phyloP scores from a whole-genome alignment of 2,888 invertebrate species.

The Megalurothrips usitatus region DNA sequence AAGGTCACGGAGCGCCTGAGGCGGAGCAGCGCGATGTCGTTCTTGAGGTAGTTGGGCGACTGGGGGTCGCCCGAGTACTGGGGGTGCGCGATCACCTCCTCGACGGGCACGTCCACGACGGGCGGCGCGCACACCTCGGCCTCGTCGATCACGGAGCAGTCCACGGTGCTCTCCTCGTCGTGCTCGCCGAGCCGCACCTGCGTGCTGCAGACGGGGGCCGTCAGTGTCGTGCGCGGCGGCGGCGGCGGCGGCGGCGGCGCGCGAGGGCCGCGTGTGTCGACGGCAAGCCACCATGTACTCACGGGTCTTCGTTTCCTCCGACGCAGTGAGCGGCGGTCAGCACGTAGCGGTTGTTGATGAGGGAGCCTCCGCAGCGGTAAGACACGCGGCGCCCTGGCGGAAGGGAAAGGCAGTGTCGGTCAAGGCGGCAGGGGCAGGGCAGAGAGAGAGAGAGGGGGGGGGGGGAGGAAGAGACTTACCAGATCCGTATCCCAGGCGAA shows the following conservation, averaged over 20 bases:
- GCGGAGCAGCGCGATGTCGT: slow-evolving; percentile 29
- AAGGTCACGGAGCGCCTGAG: not conserved
- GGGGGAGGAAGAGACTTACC: not conserved
- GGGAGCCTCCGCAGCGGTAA: slow-evolving; percentile 31
- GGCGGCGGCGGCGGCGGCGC: not conserved
- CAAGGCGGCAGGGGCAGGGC: not conserved
- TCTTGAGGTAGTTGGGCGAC: slow-evolving; percentile 38
- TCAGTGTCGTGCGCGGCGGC: not conserved
- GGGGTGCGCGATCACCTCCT: slow-evolving; percentile 42
- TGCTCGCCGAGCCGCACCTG: slow-evolving; percentile 39
- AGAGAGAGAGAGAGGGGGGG: not conserved
- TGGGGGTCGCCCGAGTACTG: slow-evolving; percentile 39
- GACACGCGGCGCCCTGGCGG: not conserved
- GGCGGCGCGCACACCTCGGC: slow-evolving; percentile 27
- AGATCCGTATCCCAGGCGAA: slow-evolving; percentile 56
- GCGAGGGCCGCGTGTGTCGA: not conserved
- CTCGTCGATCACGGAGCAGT: slow-evolving; percentile 35
- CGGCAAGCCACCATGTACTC: not conserved
- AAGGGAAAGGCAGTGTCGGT: not conserved
- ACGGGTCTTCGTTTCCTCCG: not conserved
- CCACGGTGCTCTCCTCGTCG: slow-evolving; percentile 35
- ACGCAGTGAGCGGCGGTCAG: slow-evolving; percentile 34
- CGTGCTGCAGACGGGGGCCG: slow-evolving; percentile 31
- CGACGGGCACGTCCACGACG: slow-evolving; percentile 42
- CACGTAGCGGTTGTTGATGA: slow-evolving; percentile 33